Evolutionary conservation across 2,888 invertebrate species (phyloP), one percentile per base, ranked within the genome.

Genomic region (Parasteatoda lunata): DNA sequence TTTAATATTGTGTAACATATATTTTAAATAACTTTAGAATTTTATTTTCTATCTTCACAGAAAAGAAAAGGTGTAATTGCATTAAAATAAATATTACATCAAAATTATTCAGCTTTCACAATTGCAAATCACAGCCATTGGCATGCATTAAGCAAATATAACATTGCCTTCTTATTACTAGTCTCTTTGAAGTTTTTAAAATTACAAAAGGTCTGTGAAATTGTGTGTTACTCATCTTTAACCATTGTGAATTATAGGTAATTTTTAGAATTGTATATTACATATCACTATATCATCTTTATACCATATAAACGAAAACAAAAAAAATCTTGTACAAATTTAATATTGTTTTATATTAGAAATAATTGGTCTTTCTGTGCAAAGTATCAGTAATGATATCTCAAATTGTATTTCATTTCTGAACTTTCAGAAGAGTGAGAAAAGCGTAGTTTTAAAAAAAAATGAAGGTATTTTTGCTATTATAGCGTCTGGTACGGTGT

Each of bases 391-490:
- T 30, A 9, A 15, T 68, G 68, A 68, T n/a, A 13, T 66, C 9
- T 45, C 68, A 15, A 45, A 30, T 30, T 30, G 30, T 59, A 59
- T 59, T 59, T 30, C 1, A 30, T 30, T 59, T 59, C 59, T 59
- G 59, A 59, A 59, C 59, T 7, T 59, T 6, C 59, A n/a, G n/a
- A 6, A 59, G n/a, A 59, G 59, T 59, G n/a, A 59, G 59, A 59
- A n/a, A 59, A n/a, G 9, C n/a, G 59, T 13, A 7, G 11, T 7
- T 59, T 59, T n/a, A 59, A 59, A 59, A 3, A 54, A 49, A 69
- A 66, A 64, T n/a, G 54, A 81, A 73, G 71, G 75, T 84, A 84
- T 84, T 84, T 84, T 84, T 84, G 84, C 84, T 84, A 84, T 73
- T 15, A 54, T 78, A 78, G 66, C 51, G 69, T 73, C 49, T 13